phyloP scores from a whole-genome alignment of 2,797 vertebrate genomes.

The Cirrhinus mrigala region DNA sequence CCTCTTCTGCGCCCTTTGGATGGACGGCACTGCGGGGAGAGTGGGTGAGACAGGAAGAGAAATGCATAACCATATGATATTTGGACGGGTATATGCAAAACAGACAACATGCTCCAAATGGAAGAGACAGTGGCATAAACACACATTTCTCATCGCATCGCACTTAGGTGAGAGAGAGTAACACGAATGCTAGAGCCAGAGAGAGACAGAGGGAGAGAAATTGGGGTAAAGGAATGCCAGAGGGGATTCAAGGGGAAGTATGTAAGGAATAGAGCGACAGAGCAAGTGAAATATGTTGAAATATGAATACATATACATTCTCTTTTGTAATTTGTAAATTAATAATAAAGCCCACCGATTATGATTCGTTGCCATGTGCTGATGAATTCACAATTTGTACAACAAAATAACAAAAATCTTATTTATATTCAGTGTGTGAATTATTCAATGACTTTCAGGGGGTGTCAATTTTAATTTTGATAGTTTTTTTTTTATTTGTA shows the following conservation, averaged over 20 bases:
- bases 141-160: conserved; percentile 57
- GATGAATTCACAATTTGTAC: background rate
- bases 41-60: conserved; percentile 41
- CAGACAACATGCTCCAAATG: conserved; percentile 58
- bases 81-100: conserved; percentile 49
- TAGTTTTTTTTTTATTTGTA: background rate
- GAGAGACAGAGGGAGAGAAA: conserved; percentile 27
- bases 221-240: conserved; percentile 10
- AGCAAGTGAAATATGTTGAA: background rate
- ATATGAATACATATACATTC: too few relatives aligned
- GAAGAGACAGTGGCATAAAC: conserved; percentile 39
- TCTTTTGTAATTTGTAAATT: too few relatives aligned
- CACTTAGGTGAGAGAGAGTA: conserved; percentile 59
- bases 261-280: conserved; percentile 11
- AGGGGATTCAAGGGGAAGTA: conserved; percentile 31
- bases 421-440: background rate
- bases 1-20: conserved; percentile 94
- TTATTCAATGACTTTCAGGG: background rate
- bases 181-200: conserved; percentile 53
- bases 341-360: too few relatives aligned
- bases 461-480: background rate
- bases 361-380: too few relatives aligned
- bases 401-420: background rate
- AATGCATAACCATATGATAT: conserved; percentile 41
- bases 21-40: conserved; percentile 85